Evolutionary conservation across 2,797 vertebrate species (phyloP).

Genomic region (Allobates femoralis): DNA sequence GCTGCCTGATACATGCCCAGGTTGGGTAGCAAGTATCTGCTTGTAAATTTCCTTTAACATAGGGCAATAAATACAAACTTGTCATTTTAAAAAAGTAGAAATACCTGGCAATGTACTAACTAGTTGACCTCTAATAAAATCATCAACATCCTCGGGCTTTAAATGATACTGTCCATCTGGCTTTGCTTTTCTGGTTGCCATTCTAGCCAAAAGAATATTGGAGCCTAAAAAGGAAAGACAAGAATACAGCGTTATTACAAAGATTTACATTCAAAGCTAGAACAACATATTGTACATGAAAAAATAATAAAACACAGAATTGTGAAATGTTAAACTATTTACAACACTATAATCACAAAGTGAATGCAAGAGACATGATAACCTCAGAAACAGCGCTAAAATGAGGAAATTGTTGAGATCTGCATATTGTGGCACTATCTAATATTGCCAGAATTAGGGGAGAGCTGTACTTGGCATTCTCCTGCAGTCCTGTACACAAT

Average conservation of each 20-base stretch:
- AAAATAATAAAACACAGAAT: no score
- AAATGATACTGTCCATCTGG: conserved; percentile 93
- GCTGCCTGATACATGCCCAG: no score
- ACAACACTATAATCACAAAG: no score
- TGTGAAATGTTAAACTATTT: no score
- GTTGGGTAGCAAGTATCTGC: no score
- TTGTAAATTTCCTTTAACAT: neutral
- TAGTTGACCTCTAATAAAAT: conserved; percentile 92
- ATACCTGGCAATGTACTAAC: conserved; percentile 94
- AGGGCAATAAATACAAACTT: neutral
- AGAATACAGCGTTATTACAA: neutral
- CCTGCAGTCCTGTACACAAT: no score
- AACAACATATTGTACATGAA: neutral
- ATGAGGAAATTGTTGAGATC: no score
- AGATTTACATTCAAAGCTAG: neutral
- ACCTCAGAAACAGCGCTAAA: no score
- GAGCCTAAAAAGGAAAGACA: conserved; percentile 80
- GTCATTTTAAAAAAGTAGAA: neutral
- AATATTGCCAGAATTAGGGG: no score
- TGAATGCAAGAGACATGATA: no score
- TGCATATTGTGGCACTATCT: no score
- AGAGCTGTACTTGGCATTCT: no score
- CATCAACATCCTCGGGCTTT: conserved; percentile 92
- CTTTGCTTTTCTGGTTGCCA: conserved; percentile 95
- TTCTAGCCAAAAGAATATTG: conserved; percentile 96